Percentiles rank a stretch among this genome's conserved stretches.
phyloP scores from a whole-genome alignment of 1,140 invertebrate species.

The Listronotus bonariensis region DNA sequence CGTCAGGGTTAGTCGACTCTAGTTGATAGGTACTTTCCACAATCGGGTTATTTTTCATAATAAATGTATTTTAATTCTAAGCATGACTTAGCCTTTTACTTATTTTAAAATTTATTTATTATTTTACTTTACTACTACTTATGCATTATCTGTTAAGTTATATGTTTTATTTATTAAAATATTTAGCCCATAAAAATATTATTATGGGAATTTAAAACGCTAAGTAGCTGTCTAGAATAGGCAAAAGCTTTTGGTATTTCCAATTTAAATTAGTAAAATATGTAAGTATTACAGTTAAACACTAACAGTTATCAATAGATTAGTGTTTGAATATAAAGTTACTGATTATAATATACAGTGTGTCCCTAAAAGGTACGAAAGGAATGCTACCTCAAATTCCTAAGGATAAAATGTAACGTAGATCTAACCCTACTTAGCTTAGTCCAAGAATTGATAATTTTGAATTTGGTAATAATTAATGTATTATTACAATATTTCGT shows the following conservation, averaged over 20 bases:
- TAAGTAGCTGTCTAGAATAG: not conserved
- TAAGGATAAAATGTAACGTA: too few species aligned
- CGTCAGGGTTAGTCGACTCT: conserved; percentile 27
- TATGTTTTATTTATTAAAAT: conserved; percentile 27
- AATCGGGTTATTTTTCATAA: conserved; percentile 31
- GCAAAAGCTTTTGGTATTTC: conserved; percentile 15
- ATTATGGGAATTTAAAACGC: not conserved
- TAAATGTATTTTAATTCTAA: conserved; percentile 30
- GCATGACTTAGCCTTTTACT: conserved; percentile 21
- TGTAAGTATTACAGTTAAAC: not conserved
- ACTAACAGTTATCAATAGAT: too few species aligned
- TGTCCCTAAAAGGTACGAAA: too few species aligned
- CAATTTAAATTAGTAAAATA: conserved; percentile 12
- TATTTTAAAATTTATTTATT: conserved; percentile 20
- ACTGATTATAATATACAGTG: too few species aligned
- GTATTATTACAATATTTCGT: too few species aligned
- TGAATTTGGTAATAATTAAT: too few species aligned
- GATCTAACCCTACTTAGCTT: too few species aligned
- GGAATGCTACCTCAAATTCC: too few species aligned
- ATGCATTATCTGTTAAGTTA: conserved; percentile 5
- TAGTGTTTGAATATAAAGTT: too few species aligned
- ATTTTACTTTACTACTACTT: too few species aligned
- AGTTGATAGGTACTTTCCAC: conserved; percentile 8
- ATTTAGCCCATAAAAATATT: conserved; percentile 16
- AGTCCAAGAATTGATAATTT: too few species aligned